Base-by-base conservation (phyloP, 1,140 invertebrate genomes). In the Zaprionus inermis region DNA sequence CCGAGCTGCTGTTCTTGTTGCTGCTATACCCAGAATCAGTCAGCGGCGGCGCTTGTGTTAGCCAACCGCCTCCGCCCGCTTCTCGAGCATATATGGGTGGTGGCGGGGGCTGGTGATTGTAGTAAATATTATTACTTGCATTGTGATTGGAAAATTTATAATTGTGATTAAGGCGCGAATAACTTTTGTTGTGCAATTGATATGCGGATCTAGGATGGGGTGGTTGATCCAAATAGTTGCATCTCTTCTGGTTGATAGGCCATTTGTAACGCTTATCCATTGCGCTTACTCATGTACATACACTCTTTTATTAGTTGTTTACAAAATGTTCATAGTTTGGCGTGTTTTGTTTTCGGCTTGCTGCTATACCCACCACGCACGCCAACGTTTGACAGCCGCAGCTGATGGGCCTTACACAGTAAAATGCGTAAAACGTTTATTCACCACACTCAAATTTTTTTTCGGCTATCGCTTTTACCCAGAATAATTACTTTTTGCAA, bases 381-480 rank as follows among this genome's bases (percentile, higher is more conserved):
- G 69, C 58, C 59, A 76, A 67, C 28, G 70, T 78, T 71, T 82
- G 68, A 78, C 72, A 78, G 76, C 71, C 76, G 81, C 77, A 77
- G 70, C 74, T 74, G 84, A 83, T 73, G 65, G 70, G 32, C 65
- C 44, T 63, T 66, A 74, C 77, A 81, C 78, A 71, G 57, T 71
- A 84, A 73, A 76, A 81, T 89, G 85, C 85, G 84, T 90, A 90
- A 84, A 90, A 77, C 76, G 54, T 67, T 68, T 67, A 63, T 75
- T 79, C 84, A 89, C 85, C 84, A 90, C 79, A 83, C 81, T 89
- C 51, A 49, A 74, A 74, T 64, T 78, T 76, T 83, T 73, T 82
- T 76, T 68, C 20, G 55, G 20, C 63, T 74, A 78, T 78, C 61
- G 72, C 55, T 69, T 81, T 79, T 78, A 63, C 32, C 44, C 66